Percentiles rank a stretch among this genome's conserved stretches.
phyloP scores from a whole-genome alignment of 2,888 invertebrate species.

The Syrista parreyssii region DNA sequence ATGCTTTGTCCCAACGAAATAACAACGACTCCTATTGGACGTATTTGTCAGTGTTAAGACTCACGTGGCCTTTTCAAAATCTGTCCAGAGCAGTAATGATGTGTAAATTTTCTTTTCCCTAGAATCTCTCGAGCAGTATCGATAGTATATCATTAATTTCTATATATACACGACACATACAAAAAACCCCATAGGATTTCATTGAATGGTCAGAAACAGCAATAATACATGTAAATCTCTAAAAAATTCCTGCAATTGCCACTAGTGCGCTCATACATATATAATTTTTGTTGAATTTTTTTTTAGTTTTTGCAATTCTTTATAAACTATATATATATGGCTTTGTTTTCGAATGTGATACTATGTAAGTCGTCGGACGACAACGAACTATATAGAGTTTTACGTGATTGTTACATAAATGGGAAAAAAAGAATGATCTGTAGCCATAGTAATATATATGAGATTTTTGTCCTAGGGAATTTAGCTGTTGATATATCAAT shows the following conservation, averaged over 20 bases:
- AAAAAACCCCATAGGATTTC: neutral
- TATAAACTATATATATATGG: neutral
- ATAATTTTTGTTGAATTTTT: neutral
- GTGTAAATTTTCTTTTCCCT: neutral
- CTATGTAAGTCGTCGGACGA: neutral
- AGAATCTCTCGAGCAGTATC: neutral
- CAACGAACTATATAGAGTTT: neutral
- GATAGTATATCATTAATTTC: neutral
- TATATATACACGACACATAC: neutral
- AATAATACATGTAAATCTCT: neutral
- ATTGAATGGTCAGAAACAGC: neutral
- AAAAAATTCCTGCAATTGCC: neutral
- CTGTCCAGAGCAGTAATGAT: neutral
- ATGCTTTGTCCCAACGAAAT: neutral
- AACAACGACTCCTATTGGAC: neutral
- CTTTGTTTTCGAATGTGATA: neutral
- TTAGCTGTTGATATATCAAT: neutral
- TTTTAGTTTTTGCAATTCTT: neutral
- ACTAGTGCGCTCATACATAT: neutral
- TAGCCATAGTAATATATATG: neutral
- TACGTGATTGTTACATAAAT: neutral
- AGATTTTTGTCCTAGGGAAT: neutral
- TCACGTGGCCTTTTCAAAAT: neutral
- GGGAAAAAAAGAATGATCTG: neutral
- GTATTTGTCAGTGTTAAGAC: neutral